phyloP scores from a whole-genome alignment of 2,888 invertebrate species.

The Amiota mariae region DNA sequence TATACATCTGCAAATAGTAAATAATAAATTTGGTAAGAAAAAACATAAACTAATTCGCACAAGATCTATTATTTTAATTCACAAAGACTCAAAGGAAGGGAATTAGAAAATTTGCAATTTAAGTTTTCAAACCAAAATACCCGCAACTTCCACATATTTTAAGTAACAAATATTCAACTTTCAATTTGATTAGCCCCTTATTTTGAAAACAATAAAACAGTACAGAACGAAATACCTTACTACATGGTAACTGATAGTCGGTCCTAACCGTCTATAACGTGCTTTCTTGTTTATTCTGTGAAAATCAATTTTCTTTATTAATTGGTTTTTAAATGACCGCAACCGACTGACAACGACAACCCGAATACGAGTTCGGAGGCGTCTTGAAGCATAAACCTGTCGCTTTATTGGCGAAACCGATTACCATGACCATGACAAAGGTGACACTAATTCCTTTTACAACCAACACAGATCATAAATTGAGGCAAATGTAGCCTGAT shows the following conservation, averaged over 20 bases:
- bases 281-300: background rate
- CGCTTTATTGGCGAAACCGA: conserved; percentile 65
- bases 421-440: conserved; percentile 68
- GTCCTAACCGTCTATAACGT: background rate
- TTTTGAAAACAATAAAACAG: no score
- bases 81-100: no score
- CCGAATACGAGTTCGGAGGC: conserved; percentile 35
- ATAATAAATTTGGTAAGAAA: no score
- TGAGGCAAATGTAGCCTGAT: conserved; percentile 17
- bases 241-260: no score
- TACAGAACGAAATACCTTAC: no score
- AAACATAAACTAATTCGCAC: no score
- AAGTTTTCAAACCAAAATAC: no score
- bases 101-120: no score
- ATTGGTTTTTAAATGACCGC: background rate
- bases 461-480: conserved; percentile 32
- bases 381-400: conserved; percentile 61
- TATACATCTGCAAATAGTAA: background rate
- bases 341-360: background rate
- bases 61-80: no score
- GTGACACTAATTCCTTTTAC: conserved; percentile 68
- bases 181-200: no score
- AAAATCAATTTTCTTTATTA: background rate
- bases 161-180: no score
- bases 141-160: no score